Evolutionary conservation across 2,113 vertebrate species (phyloP).

Genomic region (Embiotoca jacksoni): DNA sequence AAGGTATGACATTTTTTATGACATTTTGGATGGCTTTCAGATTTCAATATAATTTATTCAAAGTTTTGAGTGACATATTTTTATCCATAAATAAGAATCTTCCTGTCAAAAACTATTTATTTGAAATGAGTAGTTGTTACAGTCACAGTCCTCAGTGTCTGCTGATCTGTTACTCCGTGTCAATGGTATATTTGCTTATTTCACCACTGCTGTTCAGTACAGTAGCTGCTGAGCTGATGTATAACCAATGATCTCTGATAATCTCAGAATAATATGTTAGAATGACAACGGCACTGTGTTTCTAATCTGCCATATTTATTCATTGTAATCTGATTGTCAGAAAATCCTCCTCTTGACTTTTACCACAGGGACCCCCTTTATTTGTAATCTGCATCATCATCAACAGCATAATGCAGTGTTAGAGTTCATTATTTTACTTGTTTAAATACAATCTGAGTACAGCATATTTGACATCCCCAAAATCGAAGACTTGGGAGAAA

Average conservation of each 20-base stretch:
- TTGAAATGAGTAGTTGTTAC: constrained; percentile 7
- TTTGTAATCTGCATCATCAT: not conserved
- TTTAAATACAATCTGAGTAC: constrained; percentile 53
- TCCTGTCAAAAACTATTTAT: not conserved
- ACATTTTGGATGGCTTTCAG: no score
- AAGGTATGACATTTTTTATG: no score
- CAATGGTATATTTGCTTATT: not conserved
- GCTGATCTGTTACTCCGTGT: not conserved
- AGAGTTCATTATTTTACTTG: constrained; percentile 25
- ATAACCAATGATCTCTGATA: constrained; percentile 33
- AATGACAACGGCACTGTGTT: constrained; percentile 16
- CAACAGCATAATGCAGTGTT: not conserved
- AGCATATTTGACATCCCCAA: constrained; percentile 32
- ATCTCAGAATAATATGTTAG: constrained; percentile 7
- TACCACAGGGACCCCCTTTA: not conserved
- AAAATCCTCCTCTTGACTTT: not conserved
- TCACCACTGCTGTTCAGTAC: constrained; percentile 18
- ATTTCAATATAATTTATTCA: no score
- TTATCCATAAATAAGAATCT: no score
- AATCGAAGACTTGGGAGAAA: constrained; percentile 38
- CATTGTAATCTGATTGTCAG: constrained; percentile 24
- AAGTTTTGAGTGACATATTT: no score
- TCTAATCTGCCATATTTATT: constrained; percentile 38
- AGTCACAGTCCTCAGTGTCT: not conserved
- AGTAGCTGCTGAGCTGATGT: constrained; percentile 17